phyloP scores from a whole-genome alignment of 2,113 vertebrate species.

The Nibea coibor region DNA sequence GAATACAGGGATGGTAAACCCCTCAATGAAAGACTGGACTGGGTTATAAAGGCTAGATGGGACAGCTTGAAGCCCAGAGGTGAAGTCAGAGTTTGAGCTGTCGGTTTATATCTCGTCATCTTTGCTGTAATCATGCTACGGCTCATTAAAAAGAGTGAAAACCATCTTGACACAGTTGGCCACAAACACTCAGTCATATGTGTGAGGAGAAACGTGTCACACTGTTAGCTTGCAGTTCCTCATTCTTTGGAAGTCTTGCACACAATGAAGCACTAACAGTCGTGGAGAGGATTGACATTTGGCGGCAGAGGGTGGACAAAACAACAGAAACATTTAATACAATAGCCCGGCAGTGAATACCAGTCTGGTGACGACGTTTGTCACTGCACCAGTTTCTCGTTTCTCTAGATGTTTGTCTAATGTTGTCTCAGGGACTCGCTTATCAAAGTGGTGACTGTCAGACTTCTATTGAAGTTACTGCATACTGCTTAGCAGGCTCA shows the following conservation, averaged over 20 bases:
- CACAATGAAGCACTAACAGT: background rate
- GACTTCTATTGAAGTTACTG: slow-evolving; percentile 1
- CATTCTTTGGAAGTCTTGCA: background rate
- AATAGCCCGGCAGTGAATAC: background rate
- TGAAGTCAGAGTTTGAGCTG: background rate
- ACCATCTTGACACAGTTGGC: background rate
- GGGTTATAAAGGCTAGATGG: background rate
- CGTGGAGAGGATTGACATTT: background rate
- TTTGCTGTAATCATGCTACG: background rate
- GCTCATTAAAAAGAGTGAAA: background rate
- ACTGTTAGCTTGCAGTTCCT: background rate
- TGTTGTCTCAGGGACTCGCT: background rate
- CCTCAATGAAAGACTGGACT: background rate
- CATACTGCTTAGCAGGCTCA: slow-evolving; percentile 1
- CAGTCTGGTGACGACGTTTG: background rate
- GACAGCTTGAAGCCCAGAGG: background rate
- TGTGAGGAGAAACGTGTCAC: background rate
- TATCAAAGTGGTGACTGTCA: slow-evolving; percentile 10
- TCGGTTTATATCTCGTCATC: too few species aligned
- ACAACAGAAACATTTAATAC: background rate
- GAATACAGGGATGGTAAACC: too few species aligned
- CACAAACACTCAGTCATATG: background rate
- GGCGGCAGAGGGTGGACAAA: background rate
- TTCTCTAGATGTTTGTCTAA: background rate
- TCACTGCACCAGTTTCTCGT: background rate